A percentile compares a stretch with the other conserved stretches of the same genome.
phyloP scores from a whole-genome alignment of 2,888 invertebrate species.

The Machimus atricapillus region DNA sequence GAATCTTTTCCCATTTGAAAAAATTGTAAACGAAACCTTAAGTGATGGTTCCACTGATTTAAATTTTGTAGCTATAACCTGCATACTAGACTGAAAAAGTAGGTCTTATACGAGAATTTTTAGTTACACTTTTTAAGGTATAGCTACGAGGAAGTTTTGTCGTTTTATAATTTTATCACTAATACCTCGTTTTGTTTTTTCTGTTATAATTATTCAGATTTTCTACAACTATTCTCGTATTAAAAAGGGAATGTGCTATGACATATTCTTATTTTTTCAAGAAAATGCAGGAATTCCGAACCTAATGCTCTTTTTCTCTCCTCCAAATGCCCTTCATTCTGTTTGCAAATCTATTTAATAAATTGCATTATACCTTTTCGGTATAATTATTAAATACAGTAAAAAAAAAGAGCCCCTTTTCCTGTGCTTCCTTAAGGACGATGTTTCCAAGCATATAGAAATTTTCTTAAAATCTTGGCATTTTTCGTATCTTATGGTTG shows the following conservation, averaged over 20 bases:
- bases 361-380: background rate
- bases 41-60: background rate
- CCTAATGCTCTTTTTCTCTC: slow-evolving; percentile 18
- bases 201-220: background rate
- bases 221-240: background rate
- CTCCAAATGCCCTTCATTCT: slow-evolving; percentile 8
- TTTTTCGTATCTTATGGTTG: background rate
- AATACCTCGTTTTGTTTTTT: background rate
- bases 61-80: background rate
- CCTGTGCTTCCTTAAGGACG: slow-evolving; percentile 59
- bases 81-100: background rate
- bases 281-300: background rate
- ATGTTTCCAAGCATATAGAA: slow-evolving; percentile 36
- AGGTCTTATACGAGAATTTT: background rate
- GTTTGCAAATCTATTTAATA: background rate
- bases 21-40: background rate
- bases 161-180: background rate
- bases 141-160: background rate
- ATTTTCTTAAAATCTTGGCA: background rate
- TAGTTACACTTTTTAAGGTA: background rate
- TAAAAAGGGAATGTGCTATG: background rate
- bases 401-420: slow-evolving; percentile 52
- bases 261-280: background rate
- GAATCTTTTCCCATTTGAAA: background rate
- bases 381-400: background rate